Base-by-base conservation (phyloP, 2,113 vertebrate species). In the Rhizomys pruinosus region DNA sequence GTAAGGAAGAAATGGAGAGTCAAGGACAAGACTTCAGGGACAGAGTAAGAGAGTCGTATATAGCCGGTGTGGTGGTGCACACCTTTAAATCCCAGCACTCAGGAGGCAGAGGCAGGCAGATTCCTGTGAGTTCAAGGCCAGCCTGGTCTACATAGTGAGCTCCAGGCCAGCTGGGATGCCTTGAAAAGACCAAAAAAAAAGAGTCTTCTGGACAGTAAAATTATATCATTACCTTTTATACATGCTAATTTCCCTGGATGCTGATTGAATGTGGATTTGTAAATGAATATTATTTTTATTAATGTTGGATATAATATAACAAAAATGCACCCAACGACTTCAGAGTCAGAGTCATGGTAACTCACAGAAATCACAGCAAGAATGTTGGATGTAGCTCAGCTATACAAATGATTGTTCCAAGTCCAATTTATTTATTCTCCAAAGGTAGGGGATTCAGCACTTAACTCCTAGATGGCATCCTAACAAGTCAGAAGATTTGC, bases 401-500 rank as follows among this genome's bases (percentile, higher is more conserved):
- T 74, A 10, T 61, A 3, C 29, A 86, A n/a, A 16, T 84, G 29
- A 34, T 9, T 55, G 2, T 59, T 95, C 85, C 34, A 55, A 66
- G 69, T 23, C 44, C 66, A 91, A 94, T 93, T 92, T 39, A 68
- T 19, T 61, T 94, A 17, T 68, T 64, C 34, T 44, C 17, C 92
- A 32, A 93, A 93, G 59, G 8, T 19, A 20, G 82, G 19, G 7
- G n/a, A 71, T 52, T 92, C 39, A 88, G 42, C 42, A 66, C 37
- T 55, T 37, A 37, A 79, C 17, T 47, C n/a, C 63, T 71, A 57
- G 52, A 72, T 88, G 77, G 84, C 17, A 72, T 52, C 9, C 39
- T 42, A 80, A 32, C 39, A 91, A 79, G 93, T 71, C 57, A 57
- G 16, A 80, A 73, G 73, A 85, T 69, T 47, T 29, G 1, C 59